A percentile compares a stretch with the other conserved stretches of the same genome.
These are phyloP conservation scores for Hippocampus kuda DNA, from an alignment of 2,797 vertebrate genomes.

Conservation along the genomic window DNA sequence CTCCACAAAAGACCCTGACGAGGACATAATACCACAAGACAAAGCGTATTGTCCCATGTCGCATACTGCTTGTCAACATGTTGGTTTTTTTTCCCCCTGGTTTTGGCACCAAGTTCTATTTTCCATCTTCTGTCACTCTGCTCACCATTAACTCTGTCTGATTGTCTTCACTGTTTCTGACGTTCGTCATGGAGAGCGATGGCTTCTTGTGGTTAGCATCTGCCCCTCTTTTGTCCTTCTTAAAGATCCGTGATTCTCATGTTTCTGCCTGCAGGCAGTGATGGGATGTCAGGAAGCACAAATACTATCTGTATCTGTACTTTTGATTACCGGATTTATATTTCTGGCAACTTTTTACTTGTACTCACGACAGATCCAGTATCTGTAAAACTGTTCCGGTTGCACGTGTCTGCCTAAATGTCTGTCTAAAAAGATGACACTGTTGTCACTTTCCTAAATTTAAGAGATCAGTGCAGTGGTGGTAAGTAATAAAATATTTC, in stretches of 20 bases:
- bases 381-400: too few species aligned
- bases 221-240: conserved; percentile 20
- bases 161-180: conserved; percentile 44
- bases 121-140: conserved; percentile 16
- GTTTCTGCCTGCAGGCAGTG: neutral
- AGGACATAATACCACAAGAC: neutral
- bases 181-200: conserved; percentile 47
- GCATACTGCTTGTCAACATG: conserved; percentile 7
- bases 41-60: conserved; percentile 7
- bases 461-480: too few species aligned
- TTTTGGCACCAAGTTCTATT: conserved; percentile 2
- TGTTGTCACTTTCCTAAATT: too few species aligned
- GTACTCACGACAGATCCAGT: too few species aligned
- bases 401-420: too few species aligned
- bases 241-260: neutral
- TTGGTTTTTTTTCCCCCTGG: conserved; percentile 16
- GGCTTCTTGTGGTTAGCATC: conserved; percentile 36
- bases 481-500: too few species aligned
- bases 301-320: neutral
- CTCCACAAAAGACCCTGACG: neutral
- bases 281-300: neutral
- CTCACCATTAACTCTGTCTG: conserved; percentile 35
- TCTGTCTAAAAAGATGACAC: too few species aligned
- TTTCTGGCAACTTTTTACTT: too few species aligned
- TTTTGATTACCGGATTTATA: neutral